Base-by-base conservation (phyloP, 2,888 invertebrate genomes). In the Xanthia icteritia region DNA sequence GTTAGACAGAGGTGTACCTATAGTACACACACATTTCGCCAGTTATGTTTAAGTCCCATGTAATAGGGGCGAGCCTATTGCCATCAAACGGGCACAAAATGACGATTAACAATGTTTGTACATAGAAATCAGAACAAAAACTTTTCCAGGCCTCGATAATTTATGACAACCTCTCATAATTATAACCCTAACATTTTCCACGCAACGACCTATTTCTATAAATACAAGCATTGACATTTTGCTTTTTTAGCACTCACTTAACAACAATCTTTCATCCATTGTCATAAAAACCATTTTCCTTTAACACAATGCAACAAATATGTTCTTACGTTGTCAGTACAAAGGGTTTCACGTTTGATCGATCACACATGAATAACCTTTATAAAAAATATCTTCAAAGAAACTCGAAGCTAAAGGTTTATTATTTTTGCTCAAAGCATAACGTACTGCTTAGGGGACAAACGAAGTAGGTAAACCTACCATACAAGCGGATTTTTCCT, bases 361-460 rank as follows among this genome's bases (percentile, higher is more conserved):
- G 93, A 93, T 93, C 93, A 92, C 89, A 90, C 85, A 91, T 89
- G 90, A 90, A 90, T 86, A 92, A 87, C 90, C 92, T 90, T 91
- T 84, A 76, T 85, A 88, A 89, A 85, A 82, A 80, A 83, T 82
- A 86, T 77, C 61, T 75, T 79, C 79, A 83, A 82, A 82, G 76
- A 72, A 80, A 80, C n/a, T 76, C 31, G 23, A 48, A 23, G 68
- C 48, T 27, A 61, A 65, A 78, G 81, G 79, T 77, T 77, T 79
- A 77, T 79, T 77, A 84, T 80, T 82, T 79, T 73, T 71, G 64
- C 67, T 73, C 81, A 85, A 79, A 65, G 74, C 60, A 54, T 42
- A 23, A 48, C 17, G 58, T 58, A 77, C 13, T 42, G 23, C 54
- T 23, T 11, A 36, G 17, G 8, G 42, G 8, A 58, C 66, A 45